Evolutionary conservation across 2,797 vertebrate species (phyloP), one percentile per base, ranked within the genome.

Genomic region (Helostoma temminkii): DNA sequence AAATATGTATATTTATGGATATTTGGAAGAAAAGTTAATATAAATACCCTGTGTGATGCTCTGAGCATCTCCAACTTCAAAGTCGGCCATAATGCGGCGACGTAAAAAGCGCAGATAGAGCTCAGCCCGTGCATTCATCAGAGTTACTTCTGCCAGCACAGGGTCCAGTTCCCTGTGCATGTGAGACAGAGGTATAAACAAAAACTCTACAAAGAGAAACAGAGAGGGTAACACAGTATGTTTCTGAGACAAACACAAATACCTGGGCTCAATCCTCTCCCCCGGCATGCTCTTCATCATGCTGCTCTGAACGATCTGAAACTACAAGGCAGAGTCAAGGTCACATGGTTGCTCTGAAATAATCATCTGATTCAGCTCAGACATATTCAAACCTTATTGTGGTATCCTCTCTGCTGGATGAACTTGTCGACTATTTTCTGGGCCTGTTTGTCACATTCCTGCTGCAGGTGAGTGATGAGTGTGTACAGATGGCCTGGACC

Each of bases 361-460:
- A 36, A 28, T n/a, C 8, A n/a, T 2, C 1, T 21, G 1, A 21
- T 18, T 47, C 32, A 53, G 39, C 2, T n/a, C 32, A 26, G 28
- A 46, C 10, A 16, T 6, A 43, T 2, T 4, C 52, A 47, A 37
- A 98, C 98, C 96, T 98, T 98, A 86, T 91, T 95, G 82, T 95
- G 96, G 70, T 97, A 99, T 89, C 95, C 95, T 77, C 98, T 94
- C 83, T 98, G 96, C 77, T 96, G 94, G 65, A 96, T 94, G 88
- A 99, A 99, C 82, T 94, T 96, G 83, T 98, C 97, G 12, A 98
- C 97, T 63, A 99, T 96, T 82, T 95, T 98, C 84, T 99, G 96
- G 34, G 96, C 95, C 80, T 99, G 98, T 39, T 55, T 90, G 92
- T 99, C 98, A 3, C 97, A 99, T 81, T 99, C 98, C 47, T 94